Conservation (phyloP, 2,888 invertebrate species). For the Pammene aurita region DNA sequence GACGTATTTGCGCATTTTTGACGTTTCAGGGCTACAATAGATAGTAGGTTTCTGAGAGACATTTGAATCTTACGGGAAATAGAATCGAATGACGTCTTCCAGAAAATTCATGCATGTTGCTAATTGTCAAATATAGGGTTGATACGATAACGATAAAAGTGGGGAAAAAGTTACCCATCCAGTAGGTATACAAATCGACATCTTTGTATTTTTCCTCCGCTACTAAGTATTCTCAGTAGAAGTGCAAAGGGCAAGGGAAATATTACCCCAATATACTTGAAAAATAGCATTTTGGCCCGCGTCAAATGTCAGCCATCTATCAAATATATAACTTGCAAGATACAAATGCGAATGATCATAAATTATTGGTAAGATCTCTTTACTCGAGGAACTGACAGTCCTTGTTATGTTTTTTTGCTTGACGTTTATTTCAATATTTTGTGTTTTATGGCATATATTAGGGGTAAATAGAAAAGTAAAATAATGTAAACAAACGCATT, state of each 20-base stretch:
- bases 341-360: conserved; percentile 12
- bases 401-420: too few relatives aligned
- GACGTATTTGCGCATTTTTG: too few relatives aligned
- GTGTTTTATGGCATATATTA: too few relatives aligned
- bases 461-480: too few relatives aligned
- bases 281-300: conserved; percentile 37
- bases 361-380: conserved; percentile 2
- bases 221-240: conserved; percentile 65
- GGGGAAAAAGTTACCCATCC: not conserved
- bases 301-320: conserved; percentile 13
- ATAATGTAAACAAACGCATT: too few relatives aligned
- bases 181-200: conserved; percentile 31
- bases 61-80: too few relatives aligned
- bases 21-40: too few relatives aligned
- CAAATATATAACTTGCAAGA: conserved; percentile 12
- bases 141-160: not conserved
- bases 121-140: too few relatives aligned
- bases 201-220: conserved; percentile 55
- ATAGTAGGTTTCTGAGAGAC: too few relatives aligned
- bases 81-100: too few relatives aligned
- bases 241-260: conserved; percentile 61
- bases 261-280: conserved; percentile 57
- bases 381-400: not conserved
- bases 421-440: too few relatives aligned
- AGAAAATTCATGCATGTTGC: too few relatives aligned